Percentiles rank a stretch among this genome's conserved stretches.
Evolutionary conservation across 2,888 invertebrate species (phyloP).

Genomic region (Nymphalis c-album): DNA sequence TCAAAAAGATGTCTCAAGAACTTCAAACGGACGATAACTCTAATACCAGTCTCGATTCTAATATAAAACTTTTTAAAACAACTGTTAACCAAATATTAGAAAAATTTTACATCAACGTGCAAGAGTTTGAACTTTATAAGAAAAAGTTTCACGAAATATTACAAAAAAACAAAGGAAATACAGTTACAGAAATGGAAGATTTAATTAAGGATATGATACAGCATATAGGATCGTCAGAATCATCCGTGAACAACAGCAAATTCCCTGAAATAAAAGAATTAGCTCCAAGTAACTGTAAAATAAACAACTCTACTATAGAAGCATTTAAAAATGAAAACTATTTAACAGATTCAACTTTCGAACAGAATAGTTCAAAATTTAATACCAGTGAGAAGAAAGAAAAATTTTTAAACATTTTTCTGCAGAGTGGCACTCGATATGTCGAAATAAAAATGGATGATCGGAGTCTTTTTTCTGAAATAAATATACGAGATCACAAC

Average conservation of each 20-base stretch:
- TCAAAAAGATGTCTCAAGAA: slow-evolving; percentile 58
- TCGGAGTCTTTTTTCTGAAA: slow-evolving; percentile 61
- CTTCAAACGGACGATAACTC: slow-evolving; percentile 55
- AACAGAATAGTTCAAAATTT: slow-evolving; percentile 45
- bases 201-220: slow-evolving; percentile 70
- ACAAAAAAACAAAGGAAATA: slow-evolving; percentile 55
- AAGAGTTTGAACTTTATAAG: slow-evolving; percentile 66
- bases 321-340: slow-evolving; percentile 62
- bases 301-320: slow-evolving; percentile 46
- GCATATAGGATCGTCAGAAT: slow-evolving; percentile 61
- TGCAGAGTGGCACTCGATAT: slow-evolving; percentile 50
- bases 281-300: neutral
- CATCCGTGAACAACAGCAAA: slow-evolving; percentile 41
- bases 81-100: slow-evolving; percentile 69
- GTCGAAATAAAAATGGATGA: slow-evolving; percentile 59
- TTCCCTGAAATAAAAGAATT: slow-evolving; percentile 3
- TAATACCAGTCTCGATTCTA: slow-evolving; percentile 57
- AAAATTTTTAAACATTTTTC: slow-evolving; percentile 57
- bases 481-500: slow-evolving; percentile 54
- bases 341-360: slow-evolving; percentile 54
- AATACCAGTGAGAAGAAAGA: slow-evolving; percentile 43
- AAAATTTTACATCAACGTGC: slow-evolving; percentile 62
- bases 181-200: slow-evolving; percentile 63
- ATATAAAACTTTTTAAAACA: slow-evolving; percentile 64
- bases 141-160: slow-evolving; percentile 64